Evolutionary conservation across 2,113 vertebrate genomes (phyloP).

Genomic region (Lepus europaeus): DNA sequence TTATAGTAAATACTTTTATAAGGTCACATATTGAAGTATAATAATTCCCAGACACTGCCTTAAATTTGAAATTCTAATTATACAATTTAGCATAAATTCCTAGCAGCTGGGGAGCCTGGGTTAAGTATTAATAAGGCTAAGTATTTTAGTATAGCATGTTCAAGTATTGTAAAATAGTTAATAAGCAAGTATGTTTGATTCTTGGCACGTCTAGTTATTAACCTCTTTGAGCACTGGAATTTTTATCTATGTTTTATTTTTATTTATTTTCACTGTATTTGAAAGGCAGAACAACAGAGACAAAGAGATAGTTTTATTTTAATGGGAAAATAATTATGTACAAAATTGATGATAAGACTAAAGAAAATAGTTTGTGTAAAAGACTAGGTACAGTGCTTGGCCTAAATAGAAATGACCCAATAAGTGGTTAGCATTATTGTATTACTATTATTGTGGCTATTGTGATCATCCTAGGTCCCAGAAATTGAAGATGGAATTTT

Average conservation of each 20-base stretch:
- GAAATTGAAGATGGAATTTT: background rate
- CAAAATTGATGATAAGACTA: slow-evolving; percentile 54
- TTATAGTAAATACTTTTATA: slow-evolving; percentile 77
- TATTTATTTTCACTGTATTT: background rate
- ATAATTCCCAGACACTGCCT: slow-evolving; percentile 73
- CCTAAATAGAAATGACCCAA: background rate
- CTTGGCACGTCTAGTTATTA: slow-evolving; percentile 48
- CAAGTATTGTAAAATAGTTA: slow-evolving; percentile 59
- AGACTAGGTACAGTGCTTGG: background rate
- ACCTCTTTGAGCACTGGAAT: slow-evolving; percentile 50
- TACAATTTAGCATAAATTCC: slow-evolving; percentile 71
- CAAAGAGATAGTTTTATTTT: slow-evolving; percentile 41
- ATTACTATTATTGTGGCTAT: background rate
- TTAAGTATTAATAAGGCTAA: slow-evolving; percentile 73
- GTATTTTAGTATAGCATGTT: slow-evolving; percentile 51
- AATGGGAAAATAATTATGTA: slow-evolving; percentile 47
- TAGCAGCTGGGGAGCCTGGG: slow-evolving; percentile 57
- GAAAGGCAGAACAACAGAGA: too few species aligned
- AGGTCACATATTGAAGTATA: slow-evolving; percentile 75
- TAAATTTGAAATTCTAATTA: slow-evolving; percentile 82
- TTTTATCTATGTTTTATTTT: slow-evolving; percentile 9
- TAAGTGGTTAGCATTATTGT: background rate
- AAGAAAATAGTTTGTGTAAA: slow-evolving; percentile 40
- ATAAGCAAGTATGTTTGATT: slow-evolving; percentile 53
- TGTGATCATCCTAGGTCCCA: background rate